Evolutionary conservation across 2,888 invertebrate genomes (phyloP).

Genomic region (Odontocolon sp.): DNA sequence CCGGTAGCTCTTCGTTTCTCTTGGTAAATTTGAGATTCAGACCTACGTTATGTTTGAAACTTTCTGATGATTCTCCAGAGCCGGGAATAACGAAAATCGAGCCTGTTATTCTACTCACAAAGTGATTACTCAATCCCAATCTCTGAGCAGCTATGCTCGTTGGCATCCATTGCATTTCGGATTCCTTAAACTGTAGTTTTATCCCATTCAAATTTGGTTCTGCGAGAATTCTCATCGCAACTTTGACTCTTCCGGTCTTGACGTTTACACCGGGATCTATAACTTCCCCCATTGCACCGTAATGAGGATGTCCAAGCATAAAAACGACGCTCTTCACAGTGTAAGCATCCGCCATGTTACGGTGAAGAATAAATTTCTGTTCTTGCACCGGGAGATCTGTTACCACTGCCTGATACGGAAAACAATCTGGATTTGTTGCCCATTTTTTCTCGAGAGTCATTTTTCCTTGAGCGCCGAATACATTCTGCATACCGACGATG

Average conservation of each 20-base stretch:
- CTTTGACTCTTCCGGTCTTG: constrained; percentile 84
- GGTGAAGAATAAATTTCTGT: constrained; percentile 78
- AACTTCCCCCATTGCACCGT: constrained; percentile 89
- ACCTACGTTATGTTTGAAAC: constrained; percentile 88
- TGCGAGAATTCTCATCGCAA: constrained; percentile 81
- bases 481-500: constrained; percentile 86
- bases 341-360: constrained; percentile 85
- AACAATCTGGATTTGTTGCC: constrained; percentile 84
- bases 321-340: constrained; percentile 87
- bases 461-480: constrained; percentile 84
- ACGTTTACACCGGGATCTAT: constrained; percentile 82
- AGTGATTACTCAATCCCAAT: constrained; percentile 86
- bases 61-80: constrained; percentile 59
- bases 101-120: constrained; percentile 94
- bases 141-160: constrained; percentile 84
- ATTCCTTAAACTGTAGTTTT: constrained; percentile 72
- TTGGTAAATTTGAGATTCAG: constrained; percentile 95
- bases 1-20: constrained; percentile 88
- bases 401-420: constrained; percentile 87
- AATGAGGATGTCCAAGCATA: constrained; percentile 89
- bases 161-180: constrained; percentile 82
- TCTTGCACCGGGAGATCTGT: constrained; percentile 82
- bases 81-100: constrained; percentile 86
- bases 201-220: constrained; percentile 82
- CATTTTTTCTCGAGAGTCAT: constrained; percentile 88